phyloP scores from a whole-genome alignment of 2,113 vertebrate species.

The Notiomystis cincta region DNA sequence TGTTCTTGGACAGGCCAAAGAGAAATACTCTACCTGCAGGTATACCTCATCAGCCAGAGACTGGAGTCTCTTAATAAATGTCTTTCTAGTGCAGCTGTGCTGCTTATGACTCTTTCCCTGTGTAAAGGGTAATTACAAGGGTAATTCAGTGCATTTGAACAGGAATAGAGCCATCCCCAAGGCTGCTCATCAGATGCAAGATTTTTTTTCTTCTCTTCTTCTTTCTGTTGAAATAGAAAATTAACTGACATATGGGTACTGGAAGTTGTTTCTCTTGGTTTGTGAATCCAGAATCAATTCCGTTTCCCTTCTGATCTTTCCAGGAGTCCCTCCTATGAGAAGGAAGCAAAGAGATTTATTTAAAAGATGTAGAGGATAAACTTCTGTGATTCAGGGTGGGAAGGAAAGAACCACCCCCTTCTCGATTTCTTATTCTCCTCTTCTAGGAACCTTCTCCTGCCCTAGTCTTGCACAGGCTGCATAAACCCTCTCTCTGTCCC shows the following conservation, averaged over 20 bases:
- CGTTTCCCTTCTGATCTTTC: neutral
- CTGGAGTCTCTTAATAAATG: neutral
- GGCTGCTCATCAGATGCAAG: neutral
- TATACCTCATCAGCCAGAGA: neutral
- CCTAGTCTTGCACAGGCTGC: neutral
- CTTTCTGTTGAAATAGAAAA: neutral
- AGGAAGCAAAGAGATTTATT: neutral
- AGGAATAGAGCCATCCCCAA: neutral
- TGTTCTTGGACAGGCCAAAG: neutral
- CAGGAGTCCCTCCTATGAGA: neutral
- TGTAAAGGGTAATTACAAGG: neutral
- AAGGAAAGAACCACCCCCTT: accelerated
- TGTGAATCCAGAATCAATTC: neutral
- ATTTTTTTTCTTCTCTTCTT: neutral
- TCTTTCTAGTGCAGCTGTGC: neutral
- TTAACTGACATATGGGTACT: neutral
- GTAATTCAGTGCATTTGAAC: neutral
- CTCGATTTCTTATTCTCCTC: neutral
- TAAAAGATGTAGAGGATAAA: neutral
- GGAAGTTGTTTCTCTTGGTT: neutral
- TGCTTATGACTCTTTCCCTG: neutral
- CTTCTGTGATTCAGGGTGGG: neutral
- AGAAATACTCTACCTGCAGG: neutral
- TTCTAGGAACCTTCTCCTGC: neutral
- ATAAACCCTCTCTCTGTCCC: neutral